Evolutionary conservation across 2,888 invertebrate genomes (phyloP).

Genomic region (Phortica magna): DNA sequence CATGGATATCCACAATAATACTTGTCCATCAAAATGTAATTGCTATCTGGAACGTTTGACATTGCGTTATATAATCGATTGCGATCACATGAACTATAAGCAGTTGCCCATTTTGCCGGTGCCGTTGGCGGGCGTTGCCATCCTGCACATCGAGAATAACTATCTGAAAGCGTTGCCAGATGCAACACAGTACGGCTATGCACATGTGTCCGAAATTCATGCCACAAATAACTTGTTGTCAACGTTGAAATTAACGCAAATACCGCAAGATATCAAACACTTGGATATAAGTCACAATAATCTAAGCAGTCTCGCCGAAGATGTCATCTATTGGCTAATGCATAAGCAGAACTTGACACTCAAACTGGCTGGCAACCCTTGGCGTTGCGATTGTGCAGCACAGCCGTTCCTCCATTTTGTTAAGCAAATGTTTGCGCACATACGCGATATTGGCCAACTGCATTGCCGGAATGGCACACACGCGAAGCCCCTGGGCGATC

Average conservation of each 20-base stretch:
- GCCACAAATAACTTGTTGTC: background rate
- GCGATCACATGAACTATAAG: background rate
- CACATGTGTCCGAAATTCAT: background rate
- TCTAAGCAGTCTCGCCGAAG: background rate
- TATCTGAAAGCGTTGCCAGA: background rate
- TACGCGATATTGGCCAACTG: background rate
- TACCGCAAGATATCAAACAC: background rate
- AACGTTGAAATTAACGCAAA: background rate
- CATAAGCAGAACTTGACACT: background rate
- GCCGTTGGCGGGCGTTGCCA: background rate
- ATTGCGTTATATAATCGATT: constrained; percentile 9
- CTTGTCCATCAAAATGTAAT: background rate
- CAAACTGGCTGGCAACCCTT: constrained; percentile 3
- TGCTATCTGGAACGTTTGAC: constrained; percentile 18
- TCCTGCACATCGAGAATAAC: constrained; percentile 6
- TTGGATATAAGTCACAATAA: constrained; percentile 15
- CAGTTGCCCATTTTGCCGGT: background rate
- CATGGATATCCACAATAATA: background rate
- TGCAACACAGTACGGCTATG: background rate
- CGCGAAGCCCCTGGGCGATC: background rate
- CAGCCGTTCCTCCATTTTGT: background rate
- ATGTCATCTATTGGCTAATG: background rate
- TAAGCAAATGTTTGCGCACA: background rate
- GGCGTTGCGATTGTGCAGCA: constrained; percentile 14
- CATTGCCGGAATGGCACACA: background rate